These are phyloP conservation scores for Harpalus rufipes DNA, from an alignment of 2,888 invertebrate genomes.

Conservation along the genomic window DNA sequence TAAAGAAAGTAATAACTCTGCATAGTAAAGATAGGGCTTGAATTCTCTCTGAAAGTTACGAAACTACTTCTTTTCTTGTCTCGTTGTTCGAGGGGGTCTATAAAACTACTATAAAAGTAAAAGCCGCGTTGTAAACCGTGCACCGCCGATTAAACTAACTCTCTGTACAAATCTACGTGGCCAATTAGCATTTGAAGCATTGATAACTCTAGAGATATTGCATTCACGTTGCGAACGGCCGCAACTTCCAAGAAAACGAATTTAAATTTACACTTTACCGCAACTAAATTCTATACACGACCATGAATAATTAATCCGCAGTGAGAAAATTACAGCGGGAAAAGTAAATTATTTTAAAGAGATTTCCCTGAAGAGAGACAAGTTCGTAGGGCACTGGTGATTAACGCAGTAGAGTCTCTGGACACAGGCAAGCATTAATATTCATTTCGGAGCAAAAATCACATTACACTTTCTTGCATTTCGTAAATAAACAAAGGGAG, in stretches of 20 bases:
- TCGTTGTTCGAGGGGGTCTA: neutral
- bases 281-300: constrained; percentile 62
- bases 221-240: neutral
- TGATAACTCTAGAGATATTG: constrained; percentile 17
- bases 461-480: constrained; percentile 46
- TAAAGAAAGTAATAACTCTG: neutral
- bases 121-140: constrained; percentile 24
- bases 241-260: constrained; percentile 51
- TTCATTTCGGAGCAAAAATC: constrained; percentile 42
- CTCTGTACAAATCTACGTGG: constrained; percentile 31
- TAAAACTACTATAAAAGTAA: constrained; percentile 37
- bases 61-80: neutral
- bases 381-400: constrained; percentile 19
- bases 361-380: constrained; percentile 49
- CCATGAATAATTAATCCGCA: constrained; percentile 56
- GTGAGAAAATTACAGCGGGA: constrained; percentile 49
- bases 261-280: constrained; percentile 61
- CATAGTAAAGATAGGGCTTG: neutral
- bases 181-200: constrained; percentile 55
- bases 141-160: constrained; percentile 18
- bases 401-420: constrained; percentile 47
- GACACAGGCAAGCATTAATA: constrained; percentile 37
- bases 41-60: neutral
- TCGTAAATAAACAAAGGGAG: constrained; percentile 27
- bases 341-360: constrained; percentile 62